Conservation (phyloP, 2,113 vertebrate species). For the Orcinus orca region DNA sequence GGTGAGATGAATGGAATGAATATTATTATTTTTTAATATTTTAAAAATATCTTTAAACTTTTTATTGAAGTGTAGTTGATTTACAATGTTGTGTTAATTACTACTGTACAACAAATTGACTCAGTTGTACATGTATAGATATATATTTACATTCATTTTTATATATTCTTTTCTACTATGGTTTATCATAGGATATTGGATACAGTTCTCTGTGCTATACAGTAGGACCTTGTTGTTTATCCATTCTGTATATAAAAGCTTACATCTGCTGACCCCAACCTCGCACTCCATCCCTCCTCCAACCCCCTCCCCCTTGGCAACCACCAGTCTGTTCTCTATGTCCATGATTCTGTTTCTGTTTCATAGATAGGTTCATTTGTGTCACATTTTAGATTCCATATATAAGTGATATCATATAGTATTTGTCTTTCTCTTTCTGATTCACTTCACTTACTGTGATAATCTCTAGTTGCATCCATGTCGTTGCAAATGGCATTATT, state of each 20-base stretch:
- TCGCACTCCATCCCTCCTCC: no score
- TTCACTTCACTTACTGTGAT: background rate
- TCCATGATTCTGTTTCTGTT: no score
- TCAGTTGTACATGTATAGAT: background rate
- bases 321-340: no score
- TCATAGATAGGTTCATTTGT: background rate
- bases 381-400: no score
- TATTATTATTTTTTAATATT: background rate
- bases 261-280: no score
- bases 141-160: background rate
- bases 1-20: background rate
- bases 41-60: background rate
- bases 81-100: background rate
- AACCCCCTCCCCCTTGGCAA: no score
- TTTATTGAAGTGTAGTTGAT: background rate
- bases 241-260: background rate
- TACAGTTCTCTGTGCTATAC: background rate
- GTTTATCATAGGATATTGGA: background rate
- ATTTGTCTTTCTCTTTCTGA: background rate
- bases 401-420: no score
- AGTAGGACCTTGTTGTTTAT: background rate
- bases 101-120: background rate
- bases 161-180: background rate
- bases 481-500: background rate
- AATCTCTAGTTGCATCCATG: background rate